Percentiles rank a stretch among this genome's conserved stretches.
phyloP scores from a whole-genome alignment of 2,113 vertebrate genomes.

The Psittacus erithacus region DNA sequence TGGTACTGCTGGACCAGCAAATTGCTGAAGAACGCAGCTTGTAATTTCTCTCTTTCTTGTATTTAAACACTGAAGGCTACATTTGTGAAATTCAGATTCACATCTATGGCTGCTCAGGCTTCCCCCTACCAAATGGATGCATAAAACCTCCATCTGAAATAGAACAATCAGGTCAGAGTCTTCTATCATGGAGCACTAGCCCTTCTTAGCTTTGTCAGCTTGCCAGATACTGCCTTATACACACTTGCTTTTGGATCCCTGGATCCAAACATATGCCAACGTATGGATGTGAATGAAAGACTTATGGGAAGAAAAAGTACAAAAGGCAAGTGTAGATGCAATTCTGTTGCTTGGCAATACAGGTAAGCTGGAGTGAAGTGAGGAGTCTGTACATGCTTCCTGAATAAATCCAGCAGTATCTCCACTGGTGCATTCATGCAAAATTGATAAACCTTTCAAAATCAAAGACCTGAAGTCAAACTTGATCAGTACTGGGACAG shows the following conservation, averaged over 20 bases:
- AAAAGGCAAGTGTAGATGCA: background rate
- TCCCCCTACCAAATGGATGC: background rate
- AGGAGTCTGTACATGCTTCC: background rate
- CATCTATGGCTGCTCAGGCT: background rate
- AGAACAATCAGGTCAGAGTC: background rate
- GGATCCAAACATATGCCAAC: background rate
- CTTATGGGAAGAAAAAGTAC: background rate
- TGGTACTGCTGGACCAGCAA: background rate
- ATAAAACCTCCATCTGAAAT: background rate
- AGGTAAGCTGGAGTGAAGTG: accelerated
- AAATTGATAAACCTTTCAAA: background rate
- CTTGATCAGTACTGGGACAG: background rate
- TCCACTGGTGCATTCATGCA: background rate
- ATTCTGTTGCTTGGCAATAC: background rate
- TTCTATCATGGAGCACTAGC: background rate
- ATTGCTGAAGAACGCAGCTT: background rate
- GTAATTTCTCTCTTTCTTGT: background rate
- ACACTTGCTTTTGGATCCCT: accelerated
- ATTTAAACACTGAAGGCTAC: background rate
- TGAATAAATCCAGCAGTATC: background rate
- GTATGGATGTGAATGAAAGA: background rate
- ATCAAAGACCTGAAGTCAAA: background rate
- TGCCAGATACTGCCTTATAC: background rate
- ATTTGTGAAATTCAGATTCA: background rate
- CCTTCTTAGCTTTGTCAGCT: background rate